A percentile compares a stretch with the other conserved stretches of the same genome.
Conservation (phyloP, 2,888 invertebrate genomes). For the Heteropelma amictum region DNA sequence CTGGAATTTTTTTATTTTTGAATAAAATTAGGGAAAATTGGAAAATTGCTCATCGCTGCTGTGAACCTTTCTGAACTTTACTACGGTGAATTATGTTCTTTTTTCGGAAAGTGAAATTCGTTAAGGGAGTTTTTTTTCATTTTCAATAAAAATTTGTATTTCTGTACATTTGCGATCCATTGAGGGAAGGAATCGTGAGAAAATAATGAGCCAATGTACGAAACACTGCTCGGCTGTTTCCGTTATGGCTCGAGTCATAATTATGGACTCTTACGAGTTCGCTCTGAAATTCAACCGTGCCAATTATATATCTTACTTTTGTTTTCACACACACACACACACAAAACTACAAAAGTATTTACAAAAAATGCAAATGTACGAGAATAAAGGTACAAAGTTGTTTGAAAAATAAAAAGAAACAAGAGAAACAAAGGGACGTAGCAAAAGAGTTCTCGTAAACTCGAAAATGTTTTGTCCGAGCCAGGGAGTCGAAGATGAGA, state of each 20-base stretch:
- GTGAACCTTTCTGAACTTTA: too few relatives aligned
- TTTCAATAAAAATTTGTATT: too few relatives aligned
- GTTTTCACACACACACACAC: neutral
- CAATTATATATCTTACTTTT: neutral
- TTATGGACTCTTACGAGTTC: neutral
- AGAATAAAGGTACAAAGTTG: neutral
- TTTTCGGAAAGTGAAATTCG: too few relatives aligned
- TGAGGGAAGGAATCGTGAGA: neutral
- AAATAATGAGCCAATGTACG: neutral
- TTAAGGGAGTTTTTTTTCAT: too few relatives aligned
- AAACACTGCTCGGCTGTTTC: too few relatives aligned
- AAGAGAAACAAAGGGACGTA: neutral
- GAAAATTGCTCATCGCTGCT: too few relatives aligned
- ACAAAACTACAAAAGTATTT: neutral
- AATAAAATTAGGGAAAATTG: too few relatives aligned
- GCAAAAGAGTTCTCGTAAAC: neutral
- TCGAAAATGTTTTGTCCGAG: constrained; percentile 6
- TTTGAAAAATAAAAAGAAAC: too few relatives aligned
- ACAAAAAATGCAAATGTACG: neutral
- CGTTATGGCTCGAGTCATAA: neutral
- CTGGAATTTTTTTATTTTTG: too few relatives aligned
- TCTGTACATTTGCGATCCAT: too few relatives aligned
- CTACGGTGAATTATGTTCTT: too few relatives aligned
- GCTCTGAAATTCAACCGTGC: neutral
- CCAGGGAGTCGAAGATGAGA: constrained; percentile 12